Base-by-base conservation (phyloP, 2,113 vertebrate genomes). In the Nerophis lumbriciformis region DNA sequence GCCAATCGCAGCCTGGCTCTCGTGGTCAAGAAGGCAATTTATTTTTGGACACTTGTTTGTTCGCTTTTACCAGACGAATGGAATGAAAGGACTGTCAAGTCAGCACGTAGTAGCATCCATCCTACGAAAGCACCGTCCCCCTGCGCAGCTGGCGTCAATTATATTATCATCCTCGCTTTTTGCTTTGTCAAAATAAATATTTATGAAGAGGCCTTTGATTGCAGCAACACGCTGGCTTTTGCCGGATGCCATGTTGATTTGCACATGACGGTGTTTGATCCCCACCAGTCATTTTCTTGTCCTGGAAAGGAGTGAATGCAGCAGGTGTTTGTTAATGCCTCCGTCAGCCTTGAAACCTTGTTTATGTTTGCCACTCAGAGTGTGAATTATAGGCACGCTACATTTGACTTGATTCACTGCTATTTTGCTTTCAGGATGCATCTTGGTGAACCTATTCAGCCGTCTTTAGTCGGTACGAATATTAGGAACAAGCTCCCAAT, bases 181-280 rank as follows among this genome's bases (percentile, higher is more conserved):
- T 19, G 53, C 42, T 53, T 52, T 39, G 44, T 55, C n/a, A 13
- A 19, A 12, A 28, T 61, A 51, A 53, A 64, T 67, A 74, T 69
- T 61, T 10, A 70, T 70, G 53, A 69, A n/a, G n/a, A 60, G 44
- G 53, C 6, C 19, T 49, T n/a, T 72, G 48, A 44, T 35, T 66
- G 53, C 13, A 63, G 6, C 49, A 63, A 68, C 8, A 48, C 60
- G 60, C 58, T 37, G 38, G 44, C 63, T 61, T n/a, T 16, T 8
- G 5, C 15, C 16, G 53, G 38, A 63, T 45, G 3, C 12, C 48
- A 13, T 59, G 54, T 39, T 65, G 51, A 59, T 59, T 53, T 37
- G 6, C 6, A 55, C 19, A 38, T 44, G 53, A 51, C 56, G 5
- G 5, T 6, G 11, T 65, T 44, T 38, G 48, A 44, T 58, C 37